Evolutionary conservation across 2,797 vertebrate genomes (phyloP).

Genomic region (Podarcis siculus): DNA sequence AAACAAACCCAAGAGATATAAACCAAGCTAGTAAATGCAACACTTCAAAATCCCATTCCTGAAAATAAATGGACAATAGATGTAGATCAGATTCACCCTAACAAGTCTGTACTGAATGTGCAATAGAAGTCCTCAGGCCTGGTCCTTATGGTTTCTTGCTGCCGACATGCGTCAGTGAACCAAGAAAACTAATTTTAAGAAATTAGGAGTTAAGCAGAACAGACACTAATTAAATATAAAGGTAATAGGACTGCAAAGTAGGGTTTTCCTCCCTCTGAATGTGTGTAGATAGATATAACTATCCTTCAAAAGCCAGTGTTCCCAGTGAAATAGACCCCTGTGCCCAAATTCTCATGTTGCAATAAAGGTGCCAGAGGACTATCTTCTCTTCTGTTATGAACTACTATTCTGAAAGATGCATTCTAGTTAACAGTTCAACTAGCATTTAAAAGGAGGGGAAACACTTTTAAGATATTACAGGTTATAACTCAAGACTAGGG

Average conservation of each 20-base stretch:
- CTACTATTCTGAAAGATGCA: not conserved
- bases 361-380: not conserved
- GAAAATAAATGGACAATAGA: not conserved
- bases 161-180: not conserved
- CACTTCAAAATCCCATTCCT: not conserved
- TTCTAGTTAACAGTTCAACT: not conserved
- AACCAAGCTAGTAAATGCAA: not conserved
- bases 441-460: not conserved
- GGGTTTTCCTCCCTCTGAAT: not conserved
- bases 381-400: not conserved
- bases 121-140: not conserved
- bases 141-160: not conserved
- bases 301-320: not conserved
- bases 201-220: not conserved
- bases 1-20: not conserved
- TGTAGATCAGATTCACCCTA: not conserved
- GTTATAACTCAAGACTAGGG: not conserved
- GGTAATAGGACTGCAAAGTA: not conserved
- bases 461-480: not conserved
- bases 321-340: not conserved
- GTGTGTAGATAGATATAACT: not conserved
- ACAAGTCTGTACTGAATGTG: not conserved
- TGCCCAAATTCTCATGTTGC: not conserved
- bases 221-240: not conserved
- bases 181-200: not conserved